phyloP scores from a whole-genome alignment of 2,797 vertebrate genomes.

The Acipenser oxyrinchus region DNA sequence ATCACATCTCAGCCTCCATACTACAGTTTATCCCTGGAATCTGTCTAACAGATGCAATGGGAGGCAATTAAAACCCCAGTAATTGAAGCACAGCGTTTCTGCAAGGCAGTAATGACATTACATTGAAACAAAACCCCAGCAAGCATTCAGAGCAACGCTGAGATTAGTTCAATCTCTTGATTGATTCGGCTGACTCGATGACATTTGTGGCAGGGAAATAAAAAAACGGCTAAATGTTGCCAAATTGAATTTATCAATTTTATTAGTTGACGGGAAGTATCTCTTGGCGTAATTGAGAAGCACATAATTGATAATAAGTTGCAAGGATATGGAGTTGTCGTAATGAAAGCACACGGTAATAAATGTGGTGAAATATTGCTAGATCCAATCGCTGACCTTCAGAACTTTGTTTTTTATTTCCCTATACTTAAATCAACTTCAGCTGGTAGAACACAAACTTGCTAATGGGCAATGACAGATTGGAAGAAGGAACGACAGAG shows the following conservation, averaged over 20 bases:
- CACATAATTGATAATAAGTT: slow-evolving; percentile 27
- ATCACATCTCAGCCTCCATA: slow-evolving; percentile 22
- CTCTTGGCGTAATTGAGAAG: slow-evolving; percentile 44
- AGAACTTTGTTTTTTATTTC: neutral
- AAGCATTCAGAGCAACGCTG: slow-evolving; percentile 19
- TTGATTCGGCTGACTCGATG: slow-evolving; percentile 28
- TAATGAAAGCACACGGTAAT: slow-evolving; percentile 47
- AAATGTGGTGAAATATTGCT: slow-evolving; percentile 21
- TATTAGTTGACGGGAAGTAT: slow-evolving; percentile 42
- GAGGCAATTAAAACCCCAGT: slow-evolving; percentile 20
- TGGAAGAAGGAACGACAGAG: too few species aligned
- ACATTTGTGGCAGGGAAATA: slow-evolving; percentile 45
- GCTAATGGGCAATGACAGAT: too few species aligned
- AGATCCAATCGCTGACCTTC: neutral
- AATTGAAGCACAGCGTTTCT: slow-evolving; percentile 27
- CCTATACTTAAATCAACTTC: too few species aligned
- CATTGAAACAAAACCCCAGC: slow-evolving; percentile 32
- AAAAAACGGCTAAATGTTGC: slow-evolving; percentile 41
- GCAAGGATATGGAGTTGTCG: slow-evolving; percentile 45
- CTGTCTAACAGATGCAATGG: slow-evolving; percentile 34
- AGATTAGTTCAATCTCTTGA: slow-evolving; percentile 32
- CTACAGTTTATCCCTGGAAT: slow-evolving; percentile 34
- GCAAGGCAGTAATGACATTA: slow-evolving; percentile 37
- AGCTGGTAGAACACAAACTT: too few species aligned
- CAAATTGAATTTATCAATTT: slow-evolving; percentile 63